phyloP scores from a whole-genome alignment of 2,888 invertebrate genomes.

The Euplagia quadripunctaria region DNA sequence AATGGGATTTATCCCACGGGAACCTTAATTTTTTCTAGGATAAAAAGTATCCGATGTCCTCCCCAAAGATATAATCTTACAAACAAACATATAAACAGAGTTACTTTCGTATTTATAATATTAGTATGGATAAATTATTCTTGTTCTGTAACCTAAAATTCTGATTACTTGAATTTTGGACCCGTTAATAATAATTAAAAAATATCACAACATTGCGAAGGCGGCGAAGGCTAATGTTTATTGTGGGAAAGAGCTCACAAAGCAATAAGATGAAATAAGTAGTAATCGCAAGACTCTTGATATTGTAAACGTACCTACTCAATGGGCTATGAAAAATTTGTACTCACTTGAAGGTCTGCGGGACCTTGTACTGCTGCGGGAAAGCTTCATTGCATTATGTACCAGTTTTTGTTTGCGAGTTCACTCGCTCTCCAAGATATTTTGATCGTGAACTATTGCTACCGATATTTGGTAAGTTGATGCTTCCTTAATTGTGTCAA shows the following conservation, averaged over 20 bases:
- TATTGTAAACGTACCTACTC: background rate
- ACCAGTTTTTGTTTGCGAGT: background rate
- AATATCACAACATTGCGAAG: too few relatives aligned
- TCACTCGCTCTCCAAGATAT: background rate
- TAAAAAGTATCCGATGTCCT: too few relatives aligned
- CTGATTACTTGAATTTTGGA: conserved; percentile 6
- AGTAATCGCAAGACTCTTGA: conserved; percentile 14
- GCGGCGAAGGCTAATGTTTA: conserved; percentile 22
- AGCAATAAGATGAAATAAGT: conserved; percentile 15
- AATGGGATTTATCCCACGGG: too few relatives aligned
- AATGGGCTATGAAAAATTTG: background rate
- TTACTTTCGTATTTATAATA: background rate
- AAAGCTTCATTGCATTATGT: background rate
- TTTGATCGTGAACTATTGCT: background rate
- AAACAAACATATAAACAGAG: too few relatives aligned
- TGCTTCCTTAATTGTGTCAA: background rate
- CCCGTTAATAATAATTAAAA: conserved; percentile 14
- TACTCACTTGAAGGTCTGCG: background rate
- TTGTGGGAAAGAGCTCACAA: conserved; percentile 22
- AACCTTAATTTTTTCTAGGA: too few relatives aligned
- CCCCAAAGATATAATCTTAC: too few relatives aligned
- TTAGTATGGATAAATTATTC: background rate
- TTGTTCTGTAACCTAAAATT: conserved; percentile 10
- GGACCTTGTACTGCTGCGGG: background rate
- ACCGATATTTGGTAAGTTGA: background rate